These are phyloP conservation scores for Phasianus colchicus DNA, from an alignment of 2,113 vertebrate species.

Conservation along the genomic window DNA sequence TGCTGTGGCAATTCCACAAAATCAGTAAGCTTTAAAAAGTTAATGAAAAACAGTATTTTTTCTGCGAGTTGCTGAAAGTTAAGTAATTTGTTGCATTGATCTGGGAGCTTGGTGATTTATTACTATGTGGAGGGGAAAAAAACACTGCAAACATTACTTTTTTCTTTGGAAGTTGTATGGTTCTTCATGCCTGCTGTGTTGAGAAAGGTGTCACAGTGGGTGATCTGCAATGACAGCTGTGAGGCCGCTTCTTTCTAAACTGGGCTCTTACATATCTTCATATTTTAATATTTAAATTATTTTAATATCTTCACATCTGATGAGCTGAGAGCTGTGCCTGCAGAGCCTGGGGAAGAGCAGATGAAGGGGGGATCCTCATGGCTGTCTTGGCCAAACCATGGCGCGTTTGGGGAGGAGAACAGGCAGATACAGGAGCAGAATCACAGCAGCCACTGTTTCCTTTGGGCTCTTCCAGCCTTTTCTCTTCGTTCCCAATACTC, in stretches of 20 bases:
- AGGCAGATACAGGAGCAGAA: background rate
- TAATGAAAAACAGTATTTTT: conserved; percentile 30
- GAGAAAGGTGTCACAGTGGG: background rate
- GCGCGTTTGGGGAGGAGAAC: too few relatives aligned
- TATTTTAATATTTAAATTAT: background rate
- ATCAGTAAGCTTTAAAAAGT: conserved; percentile 27
- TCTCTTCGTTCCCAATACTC: background rate
- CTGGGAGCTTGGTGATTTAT: background rate
- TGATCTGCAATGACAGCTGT: background rate
- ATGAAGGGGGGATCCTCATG: background rate
- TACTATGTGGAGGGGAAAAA: background rate
- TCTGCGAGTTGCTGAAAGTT: background rate
- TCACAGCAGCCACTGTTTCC: background rate
- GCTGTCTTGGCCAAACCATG: background rate
- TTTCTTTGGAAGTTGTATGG: background rate
- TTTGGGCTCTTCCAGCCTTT: background rate
- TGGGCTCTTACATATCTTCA: too few relatives aligned
- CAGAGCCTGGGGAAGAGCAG: background rate
- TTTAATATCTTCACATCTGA: background rate
- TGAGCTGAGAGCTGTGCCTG: background rate
- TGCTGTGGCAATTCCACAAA: background rate
- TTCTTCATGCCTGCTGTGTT: background rate
- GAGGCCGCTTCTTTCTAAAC: background rate
- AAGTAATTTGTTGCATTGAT: background rate
- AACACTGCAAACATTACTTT: background rate